Percentiles rank a stretch among this genome's conserved stretches.
Conservation (phyloP, 2,113 vertebrate species). For the Centrocercus urophasianus region DNA sequence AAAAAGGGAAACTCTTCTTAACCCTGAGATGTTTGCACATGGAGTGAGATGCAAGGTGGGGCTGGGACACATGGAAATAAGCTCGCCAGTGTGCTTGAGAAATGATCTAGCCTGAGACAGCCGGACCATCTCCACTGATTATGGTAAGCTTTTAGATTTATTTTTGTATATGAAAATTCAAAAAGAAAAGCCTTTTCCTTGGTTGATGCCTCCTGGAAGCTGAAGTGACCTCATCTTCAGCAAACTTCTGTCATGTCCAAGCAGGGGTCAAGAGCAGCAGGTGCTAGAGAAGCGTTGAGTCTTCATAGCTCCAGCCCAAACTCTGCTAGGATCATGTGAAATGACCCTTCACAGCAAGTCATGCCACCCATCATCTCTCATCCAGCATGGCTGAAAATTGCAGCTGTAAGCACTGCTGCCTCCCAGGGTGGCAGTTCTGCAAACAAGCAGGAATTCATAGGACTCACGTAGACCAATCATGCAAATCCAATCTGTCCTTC, state of each 20-base stretch:
- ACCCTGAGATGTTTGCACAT: background rate
- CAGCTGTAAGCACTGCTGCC: background rate
- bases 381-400: background rate
- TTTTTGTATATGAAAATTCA: background rate
- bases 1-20: background rate
- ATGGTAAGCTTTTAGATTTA: background rate
- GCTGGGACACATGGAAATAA: background rate
- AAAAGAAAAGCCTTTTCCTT: background rate
- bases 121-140: background rate
- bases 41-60: background rate
- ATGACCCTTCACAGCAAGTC: background rate
- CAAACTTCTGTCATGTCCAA: background rate
- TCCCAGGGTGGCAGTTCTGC: background rate
- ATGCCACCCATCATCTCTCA: background rate
- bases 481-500: background rate
- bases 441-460: background rate
- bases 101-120: background rate
- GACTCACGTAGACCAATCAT: rapidly evolving
- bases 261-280: background rate
- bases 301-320: background rate
- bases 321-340: background rate
- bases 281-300: background rate
- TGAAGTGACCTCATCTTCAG: background rate
- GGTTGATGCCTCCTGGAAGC: background rate
- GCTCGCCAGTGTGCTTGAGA: background rate